Percentiles rank a stretch among this genome's conserved stretches.
Conservation (phyloP, 2,797 vertebrate genomes). For the Fistularia tabacaria region DNA sequence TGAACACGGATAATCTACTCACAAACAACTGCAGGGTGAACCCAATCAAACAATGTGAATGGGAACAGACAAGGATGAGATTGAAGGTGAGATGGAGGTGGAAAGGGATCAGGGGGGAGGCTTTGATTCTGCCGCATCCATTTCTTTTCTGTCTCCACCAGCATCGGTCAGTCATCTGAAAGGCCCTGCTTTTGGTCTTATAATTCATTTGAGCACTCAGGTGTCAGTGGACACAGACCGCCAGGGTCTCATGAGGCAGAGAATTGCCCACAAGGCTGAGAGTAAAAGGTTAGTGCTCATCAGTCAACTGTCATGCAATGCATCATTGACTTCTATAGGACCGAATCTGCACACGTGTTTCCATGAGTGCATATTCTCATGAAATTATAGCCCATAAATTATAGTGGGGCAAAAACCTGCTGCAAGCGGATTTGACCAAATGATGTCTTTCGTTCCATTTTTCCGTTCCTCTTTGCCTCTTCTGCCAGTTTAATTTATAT, state of each 20-base stretch:
- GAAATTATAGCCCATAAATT: no score
- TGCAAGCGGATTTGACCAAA: no score
- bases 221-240: conserved; percentile 42
- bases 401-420: no score
- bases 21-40: conserved; percentile 31
- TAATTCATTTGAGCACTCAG: conserved; percentile 50
- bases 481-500: no score
- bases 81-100: conserved; percentile 3
- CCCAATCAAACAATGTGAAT: conserved; percentile 15
- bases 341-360: neutral
- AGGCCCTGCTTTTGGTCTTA: conserved; percentile 26
- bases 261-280: conserved; percentile 47
- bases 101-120: conserved; percentile 12
- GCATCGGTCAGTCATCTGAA: conserved; percentile 14
- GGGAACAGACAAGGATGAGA: conserved; percentile 3
- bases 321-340: conserved; percentile 41
- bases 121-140: conserved; percentile 21
- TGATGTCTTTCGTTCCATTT: no score
- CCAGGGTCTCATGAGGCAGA: conserved; percentile 43
- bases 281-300: conserved; percentile 67
- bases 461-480: no score
- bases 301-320: conserved; percentile 59
- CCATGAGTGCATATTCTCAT: neutral
- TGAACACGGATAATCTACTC: conserved; percentile 30
- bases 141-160: neutral